phyloP scores from a whole-genome alignment of 1,140 invertebrate genomes.

The Zeugodacus cucurbitae region DNA sequence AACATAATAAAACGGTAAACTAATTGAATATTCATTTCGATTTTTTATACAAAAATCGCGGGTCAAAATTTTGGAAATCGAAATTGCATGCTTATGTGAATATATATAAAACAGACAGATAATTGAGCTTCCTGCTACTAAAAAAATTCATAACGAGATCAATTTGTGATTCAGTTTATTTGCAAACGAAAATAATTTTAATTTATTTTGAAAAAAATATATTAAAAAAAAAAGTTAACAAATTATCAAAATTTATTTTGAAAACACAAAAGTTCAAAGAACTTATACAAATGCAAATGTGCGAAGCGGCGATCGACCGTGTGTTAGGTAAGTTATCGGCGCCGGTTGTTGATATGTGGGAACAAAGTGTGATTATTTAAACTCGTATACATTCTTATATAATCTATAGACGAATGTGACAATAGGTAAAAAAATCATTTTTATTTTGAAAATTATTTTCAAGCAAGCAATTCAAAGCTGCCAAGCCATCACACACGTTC shows the following conservation, averaged over 20 bases:
- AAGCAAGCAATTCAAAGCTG: too few relatives aligned
- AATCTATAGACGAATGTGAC: not conserved
- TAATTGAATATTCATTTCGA: not conserved
- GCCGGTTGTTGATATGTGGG: not conserved
- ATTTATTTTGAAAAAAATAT: too few relatives aligned
- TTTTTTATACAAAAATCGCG: not conserved
- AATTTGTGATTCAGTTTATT: too few relatives aligned
- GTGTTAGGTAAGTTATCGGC: too few relatives aligned
- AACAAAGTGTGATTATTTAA: too few relatives aligned
- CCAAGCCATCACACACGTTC: not conserved
- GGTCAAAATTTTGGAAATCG: too few relatives aligned
- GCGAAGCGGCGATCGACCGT: not conserved
- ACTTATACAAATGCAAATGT: not conserved
- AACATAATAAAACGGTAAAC: not conserved
- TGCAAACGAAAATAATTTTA: too few relatives aligned
- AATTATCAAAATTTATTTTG: not conserved
- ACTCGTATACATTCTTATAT: too few relatives aligned
- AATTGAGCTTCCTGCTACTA: not conserved
- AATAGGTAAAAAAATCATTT: too few relatives aligned
- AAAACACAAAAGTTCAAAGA: not conserved
- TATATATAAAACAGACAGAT: too few relatives aligned
- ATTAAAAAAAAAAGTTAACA: not conserved
- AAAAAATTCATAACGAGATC: not conserved
- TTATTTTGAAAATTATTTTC: too few relatives aligned
- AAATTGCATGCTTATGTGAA: too few relatives aligned